These are phyloP conservation scores for Uloborus plumipes DNA, from an alignment of 2,888 invertebrate species.

Conservation along the genomic window DNA sequence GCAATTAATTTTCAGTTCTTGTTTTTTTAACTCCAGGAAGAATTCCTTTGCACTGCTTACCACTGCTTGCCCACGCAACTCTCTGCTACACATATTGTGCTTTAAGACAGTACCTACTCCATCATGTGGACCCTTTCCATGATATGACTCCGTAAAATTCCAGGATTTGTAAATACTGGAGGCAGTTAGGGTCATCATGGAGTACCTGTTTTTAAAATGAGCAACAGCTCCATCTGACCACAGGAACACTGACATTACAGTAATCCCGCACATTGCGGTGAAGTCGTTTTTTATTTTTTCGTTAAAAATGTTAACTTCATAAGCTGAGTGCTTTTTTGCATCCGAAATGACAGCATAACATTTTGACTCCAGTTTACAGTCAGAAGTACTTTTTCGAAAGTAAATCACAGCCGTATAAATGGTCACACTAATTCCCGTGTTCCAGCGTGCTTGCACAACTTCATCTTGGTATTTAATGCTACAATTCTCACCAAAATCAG, in stretches of 20 bases:
- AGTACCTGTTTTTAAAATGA: too few species aligned
- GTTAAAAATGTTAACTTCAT: too few species aligned
- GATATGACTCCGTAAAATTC: background rate
- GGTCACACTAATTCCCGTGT: too few species aligned
- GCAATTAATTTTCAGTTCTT: too few species aligned
- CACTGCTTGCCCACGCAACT: background rate
- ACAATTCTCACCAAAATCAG: background rate
- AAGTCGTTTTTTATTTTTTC: background rate
- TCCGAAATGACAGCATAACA: too few species aligned
- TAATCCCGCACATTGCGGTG: background rate
- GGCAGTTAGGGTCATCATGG: background rate
- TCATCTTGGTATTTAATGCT: background rate
- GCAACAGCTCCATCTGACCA: background rate
- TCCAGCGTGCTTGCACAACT: too few species aligned
- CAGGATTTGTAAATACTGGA: background rate
- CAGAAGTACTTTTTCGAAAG: too few species aligned
- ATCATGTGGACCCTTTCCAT: slow-evolving; percentile 7
- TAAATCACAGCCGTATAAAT: too few species aligned
- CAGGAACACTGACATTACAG: background rate
- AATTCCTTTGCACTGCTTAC: too few species aligned
- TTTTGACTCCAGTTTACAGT: too few species aligned
- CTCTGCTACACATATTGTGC: background rate
- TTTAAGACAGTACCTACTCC: background rate
- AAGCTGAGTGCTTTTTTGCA: too few species aligned
- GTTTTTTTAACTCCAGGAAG: too few species aligned